Evolutionary conservation across 1,140 invertebrate species (phyloP).

Genomic region (Diploscapter pachys): DNA sequence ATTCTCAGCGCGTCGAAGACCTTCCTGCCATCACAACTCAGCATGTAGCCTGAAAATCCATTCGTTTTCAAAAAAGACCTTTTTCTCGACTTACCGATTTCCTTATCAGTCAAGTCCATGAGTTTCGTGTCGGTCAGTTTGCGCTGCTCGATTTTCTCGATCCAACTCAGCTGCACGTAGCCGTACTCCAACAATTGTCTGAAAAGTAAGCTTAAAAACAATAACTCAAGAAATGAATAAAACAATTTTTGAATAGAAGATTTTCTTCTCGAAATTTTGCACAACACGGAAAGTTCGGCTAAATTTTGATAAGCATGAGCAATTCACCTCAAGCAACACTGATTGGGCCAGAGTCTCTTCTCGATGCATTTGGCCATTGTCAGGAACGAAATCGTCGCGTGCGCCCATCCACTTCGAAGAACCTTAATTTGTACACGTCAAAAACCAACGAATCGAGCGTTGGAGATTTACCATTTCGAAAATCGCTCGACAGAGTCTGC

Average conservation of each 20-base stretch:
- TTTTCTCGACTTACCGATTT: conserved; percentile 67
- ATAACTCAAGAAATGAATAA: no score
- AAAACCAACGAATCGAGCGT: no score
- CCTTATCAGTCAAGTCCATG: conserved; percentile 78
- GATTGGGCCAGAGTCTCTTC: conserved; percentile 79
- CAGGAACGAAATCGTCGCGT: conserved; percentile 76
- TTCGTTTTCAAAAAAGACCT: not conserved
- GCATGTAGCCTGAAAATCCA: conserved; percentile 53
- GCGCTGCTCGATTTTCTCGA: conserved; percentile 76
- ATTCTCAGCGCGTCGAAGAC: conserved; percentile 80
- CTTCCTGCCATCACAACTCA: conserved; percentile 35
- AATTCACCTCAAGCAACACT: conserved; percentile 76
- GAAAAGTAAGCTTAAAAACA: not conserved
- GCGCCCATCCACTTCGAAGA: conserved; percentile 79
- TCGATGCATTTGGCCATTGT: conserved; percentile 76
- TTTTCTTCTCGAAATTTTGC: no score
- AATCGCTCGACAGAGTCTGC: conserved; percentile 79
- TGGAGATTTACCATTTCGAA: conserved; percentile 75
- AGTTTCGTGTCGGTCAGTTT: conserved; percentile 67
- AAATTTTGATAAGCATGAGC: no score
- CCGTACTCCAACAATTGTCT: conserved; percentile 43
- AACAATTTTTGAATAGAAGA: no score
- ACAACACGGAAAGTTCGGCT: no score
- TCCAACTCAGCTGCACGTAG: conserved; percentile 70
- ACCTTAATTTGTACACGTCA: conserved; percentile 47